Conservation (phyloP, 2,797 vertebrate genomes). For the Pygocentrus nattereri region DNA sequence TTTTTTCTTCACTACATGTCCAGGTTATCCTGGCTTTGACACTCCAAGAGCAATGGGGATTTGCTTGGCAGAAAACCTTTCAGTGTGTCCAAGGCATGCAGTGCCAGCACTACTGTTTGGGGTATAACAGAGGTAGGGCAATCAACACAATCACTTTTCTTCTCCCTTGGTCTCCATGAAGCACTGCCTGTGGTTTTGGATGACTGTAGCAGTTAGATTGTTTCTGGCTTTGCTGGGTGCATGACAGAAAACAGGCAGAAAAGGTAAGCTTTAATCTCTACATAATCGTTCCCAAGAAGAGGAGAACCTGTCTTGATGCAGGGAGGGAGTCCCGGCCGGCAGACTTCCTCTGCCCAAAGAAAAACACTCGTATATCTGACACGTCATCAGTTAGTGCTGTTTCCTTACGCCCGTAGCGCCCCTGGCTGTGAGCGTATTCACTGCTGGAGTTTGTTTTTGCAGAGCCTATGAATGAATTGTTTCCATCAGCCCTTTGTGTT, state of each 20-base stretch:
- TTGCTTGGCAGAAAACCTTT: not conserved
- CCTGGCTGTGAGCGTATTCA: constrained; percentile 69
- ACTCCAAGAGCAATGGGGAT: constrained; percentile 7
- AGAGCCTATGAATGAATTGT: not conserved
- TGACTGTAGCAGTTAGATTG: constrained; percentile 7
- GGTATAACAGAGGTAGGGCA: constrained; percentile 13
- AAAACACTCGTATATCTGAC: constrained; percentile 83
- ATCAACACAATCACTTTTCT: not conserved
- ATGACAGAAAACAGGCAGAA: constrained; percentile 30
- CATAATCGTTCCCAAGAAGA: constrained; percentile 23
- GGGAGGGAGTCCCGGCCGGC: constrained; percentile 76
- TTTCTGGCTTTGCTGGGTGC: constrained; percentile 22
- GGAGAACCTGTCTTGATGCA: constrained; percentile 32
- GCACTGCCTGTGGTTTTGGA: constrained; percentile 4
- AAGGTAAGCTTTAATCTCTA: constrained; percentile 20
- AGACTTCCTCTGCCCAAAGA: constrained; percentile 74
- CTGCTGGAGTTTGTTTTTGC: constrained; percentile 45
- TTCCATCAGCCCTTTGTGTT: constrained; percentile 9
- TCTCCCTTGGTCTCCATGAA: not conserved
- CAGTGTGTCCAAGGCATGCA: not conserved
- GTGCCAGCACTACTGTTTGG: not conserved
- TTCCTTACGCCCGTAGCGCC: constrained; percentile 77
- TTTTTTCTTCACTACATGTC: not conserved
- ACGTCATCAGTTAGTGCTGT: constrained; percentile 80
- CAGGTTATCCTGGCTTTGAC: constrained; percentile 11